A percentile compares a stretch with the other conserved stretches of the same genome.
Evolutionary conservation across 2,888 invertebrate genomes (phyloP).

Genomic region (Punctoribates punctum): DNA sequence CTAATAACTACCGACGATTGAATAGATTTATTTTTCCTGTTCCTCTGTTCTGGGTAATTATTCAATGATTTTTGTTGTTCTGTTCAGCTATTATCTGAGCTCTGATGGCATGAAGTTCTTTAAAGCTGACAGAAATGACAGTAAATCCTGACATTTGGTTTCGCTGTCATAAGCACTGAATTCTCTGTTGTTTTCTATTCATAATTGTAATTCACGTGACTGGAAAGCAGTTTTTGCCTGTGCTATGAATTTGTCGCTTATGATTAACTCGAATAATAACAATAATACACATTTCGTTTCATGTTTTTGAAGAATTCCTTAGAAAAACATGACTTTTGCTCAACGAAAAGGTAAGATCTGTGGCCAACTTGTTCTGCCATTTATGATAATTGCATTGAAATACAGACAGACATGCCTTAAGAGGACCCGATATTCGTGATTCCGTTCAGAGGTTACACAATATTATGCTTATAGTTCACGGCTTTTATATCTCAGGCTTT

Average conservation of each 20-base stretch:
- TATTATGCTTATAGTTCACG: neutral
- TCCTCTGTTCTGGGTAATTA: too few species aligned
- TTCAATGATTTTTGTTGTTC: neutral
- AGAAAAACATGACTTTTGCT: neutral
- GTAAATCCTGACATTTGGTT: neutral
- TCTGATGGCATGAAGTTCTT: neutral
- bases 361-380: neutral
- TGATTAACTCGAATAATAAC: too few species aligned
- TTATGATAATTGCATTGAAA: conserved; percentile 4
- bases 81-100: neutral
- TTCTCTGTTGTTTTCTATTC: neutral
- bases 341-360: neutral
- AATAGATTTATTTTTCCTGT: too few species aligned
- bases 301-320: neutral
- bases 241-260: too few species aligned
- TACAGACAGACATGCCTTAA: neutral
- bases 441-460: conserved; percentile 2
- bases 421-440: conserved; percentile 5
- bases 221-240: too few species aligned
- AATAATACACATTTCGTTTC: too few species aligned
- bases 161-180: conserved; percentile 10
- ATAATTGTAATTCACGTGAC: too few species aligned
- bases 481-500: too few species aligned
- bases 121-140: neutral
- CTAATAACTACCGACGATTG: too few species aligned